Percentiles rank a stretch among this genome's conserved stretches.
Conservation (phyloP, 2,797 vertebrate genomes). For the Gambelia wislizenii region DNA sequence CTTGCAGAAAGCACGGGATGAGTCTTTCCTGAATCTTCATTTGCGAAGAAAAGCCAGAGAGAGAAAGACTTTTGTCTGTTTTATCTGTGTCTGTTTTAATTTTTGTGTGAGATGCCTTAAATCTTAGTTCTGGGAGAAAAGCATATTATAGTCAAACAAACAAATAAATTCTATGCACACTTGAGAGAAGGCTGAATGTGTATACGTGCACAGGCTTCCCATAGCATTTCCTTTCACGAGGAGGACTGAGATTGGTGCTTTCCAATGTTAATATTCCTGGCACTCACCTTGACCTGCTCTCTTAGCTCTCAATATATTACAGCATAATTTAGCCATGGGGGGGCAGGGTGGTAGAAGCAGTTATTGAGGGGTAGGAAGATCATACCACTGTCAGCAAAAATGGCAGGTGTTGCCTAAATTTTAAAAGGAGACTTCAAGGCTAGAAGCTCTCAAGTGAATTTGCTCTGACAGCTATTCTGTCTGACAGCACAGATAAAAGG, state of each 20-base stretch:
- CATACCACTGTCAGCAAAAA: background rate
- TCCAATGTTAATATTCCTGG: conserved; percentile 15
- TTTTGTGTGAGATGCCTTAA: too few relatives aligned
- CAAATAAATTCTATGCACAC: background rate
- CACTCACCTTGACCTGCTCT: background rate
- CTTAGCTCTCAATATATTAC: background rate
- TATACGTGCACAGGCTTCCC: background rate
- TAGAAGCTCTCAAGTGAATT: background rate
- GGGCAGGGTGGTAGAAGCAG: background rate
- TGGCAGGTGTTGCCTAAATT: background rate
- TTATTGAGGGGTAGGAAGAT: conserved; percentile 10
- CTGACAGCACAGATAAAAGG: background rate
- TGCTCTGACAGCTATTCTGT: conserved; percentile 16
- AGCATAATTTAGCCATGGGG: conserved; percentile 12
- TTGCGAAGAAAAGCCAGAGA: too few relatives aligned
- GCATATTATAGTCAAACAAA: too few relatives aligned
- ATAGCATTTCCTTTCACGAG: conserved; percentile 17
- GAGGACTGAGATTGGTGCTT: background rate
- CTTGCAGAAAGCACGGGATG: too few relatives aligned
- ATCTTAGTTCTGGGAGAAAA: too few relatives aligned
- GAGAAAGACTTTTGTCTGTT: too few relatives aligned
- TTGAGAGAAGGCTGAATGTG: background rate
- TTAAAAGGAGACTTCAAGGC: conserved; percentile 19
- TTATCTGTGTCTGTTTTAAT: too few relatives aligned
- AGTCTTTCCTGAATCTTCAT: too few relatives aligned